Base-by-base conservation (phyloP, 2,888 invertebrate genomes). In the Anodontia alba region DNA sequence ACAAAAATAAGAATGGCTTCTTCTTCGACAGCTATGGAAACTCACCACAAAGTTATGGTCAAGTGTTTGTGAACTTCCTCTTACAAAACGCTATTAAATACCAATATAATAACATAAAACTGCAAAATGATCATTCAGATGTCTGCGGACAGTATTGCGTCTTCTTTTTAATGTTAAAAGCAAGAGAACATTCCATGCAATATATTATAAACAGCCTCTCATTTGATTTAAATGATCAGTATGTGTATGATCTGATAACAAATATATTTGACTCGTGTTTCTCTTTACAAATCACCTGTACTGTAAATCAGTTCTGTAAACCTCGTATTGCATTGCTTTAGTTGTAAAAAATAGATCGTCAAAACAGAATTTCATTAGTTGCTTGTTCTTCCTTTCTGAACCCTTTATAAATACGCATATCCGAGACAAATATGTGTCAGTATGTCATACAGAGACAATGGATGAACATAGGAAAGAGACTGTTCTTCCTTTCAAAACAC, bases 21-120 rank as follows among this genome's bases (percentile, higher is more conserved):
- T 57, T 57, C 57, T 57, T 57, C 15, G 57, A 57, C 29, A 57
- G 57, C 29, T 57, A 57, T 57, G 57, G 57, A n/a, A 57, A 57
- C 2, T 23, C 57, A 7, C 57, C 57, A 29, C 26, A 29, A 7
- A 29, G 29, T 12, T 57, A 57, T 15, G 15, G 15, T 26, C 57
- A 23, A 26, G 29, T 1, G 8, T 57, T 57, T 29, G 23, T 57
- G 26, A 29, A 23, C 23, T 57, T 57, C 57, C 7, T 57, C 7
- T 29, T 8, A 3, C 57, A 29, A 57, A 57, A 57, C 15, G 57
- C 57, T 29, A 23, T 8, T 15, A 29, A 29, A 29, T 57, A 57
- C 29, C 23, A 29, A 26, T 57, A 26, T 57, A 57, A 57, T 57
- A 26, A 26, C 26, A 26, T 8, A 29, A 57, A 57, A 57, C 57